These are phyloP conservation scores for Oxyscelio sp. DNA, from an alignment of 2,888 invertebrate species.

Conservation along the genomic window DNA sequence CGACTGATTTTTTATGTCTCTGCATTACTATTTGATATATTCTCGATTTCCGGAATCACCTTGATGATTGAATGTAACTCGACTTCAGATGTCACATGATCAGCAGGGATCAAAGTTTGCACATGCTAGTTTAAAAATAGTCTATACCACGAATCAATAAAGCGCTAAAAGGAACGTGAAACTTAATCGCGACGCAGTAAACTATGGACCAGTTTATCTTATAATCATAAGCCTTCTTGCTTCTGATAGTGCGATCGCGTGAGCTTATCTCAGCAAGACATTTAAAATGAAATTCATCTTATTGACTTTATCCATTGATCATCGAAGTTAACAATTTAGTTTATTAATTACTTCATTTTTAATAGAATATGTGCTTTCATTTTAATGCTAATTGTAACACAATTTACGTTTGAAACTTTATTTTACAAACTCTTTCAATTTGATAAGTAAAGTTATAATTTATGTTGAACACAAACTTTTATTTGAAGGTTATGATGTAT, in stretches of 20 bases:
- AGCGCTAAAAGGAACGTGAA: slow-evolving; percentile 5
- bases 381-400: too few species aligned
- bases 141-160: slow-evolving; percentile 27
- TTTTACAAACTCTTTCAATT: too few species aligned
- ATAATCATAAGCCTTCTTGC: slow-evolving; percentile 19
- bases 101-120: slow-evolving; percentile 32
- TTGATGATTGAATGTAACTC: too few species aligned
- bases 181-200: slow-evolving; percentile 28
- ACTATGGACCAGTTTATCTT: slow-evolving; percentile 40
- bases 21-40: too few species aligned
- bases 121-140: slow-evolving; percentile 7
- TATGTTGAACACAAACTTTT: too few species aligned
- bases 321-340: background rate
- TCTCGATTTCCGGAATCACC: too few species aligned
- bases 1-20: too few species aligned
- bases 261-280: slow-evolving; percentile 13
- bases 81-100: slow-evolving; percentile 20
- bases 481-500: too few species aligned
- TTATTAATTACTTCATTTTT: background rate
- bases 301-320: background rate
- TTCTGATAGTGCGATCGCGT: background rate
- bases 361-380: too few species aligned
- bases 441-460: too few species aligned
- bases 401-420: too few species aligned
- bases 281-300: background rate